Evolutionary conservation across 2,113 vertebrate species (phyloP), one percentile per base, ranked within the genome.

Genomic region (Nothoprocta perdicaria): DNA sequence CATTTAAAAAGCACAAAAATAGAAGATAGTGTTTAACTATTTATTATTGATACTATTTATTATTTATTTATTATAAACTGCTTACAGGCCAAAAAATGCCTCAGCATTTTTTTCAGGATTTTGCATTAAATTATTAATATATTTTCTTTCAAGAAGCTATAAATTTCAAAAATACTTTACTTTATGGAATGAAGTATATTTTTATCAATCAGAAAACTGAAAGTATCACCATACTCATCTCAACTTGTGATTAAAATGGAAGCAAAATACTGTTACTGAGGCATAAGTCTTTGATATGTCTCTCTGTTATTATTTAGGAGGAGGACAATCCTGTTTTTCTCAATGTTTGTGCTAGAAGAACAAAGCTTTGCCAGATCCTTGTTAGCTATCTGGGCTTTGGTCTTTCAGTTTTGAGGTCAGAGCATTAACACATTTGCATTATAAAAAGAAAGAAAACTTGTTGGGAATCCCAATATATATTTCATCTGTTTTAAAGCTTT

Each of bases 391-490:
- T 90, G 62, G n/a, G 80, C 57, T 92, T 78, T 86, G 24, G 87
- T 71, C 19, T 96, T 94, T 90, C 58, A 79, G 29, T 92, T 86
- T 79, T 89, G 60, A 79, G 61, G 75, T 96, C 71, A 93, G 90
- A 95, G 26, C 62, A 81, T 84, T 89, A 91, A 91, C 72, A 63
- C 29, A 92, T 87, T 95, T 96, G 60, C 89, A 95, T 96, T 94
- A 91, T 73, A 92, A 95, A 96, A 95, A 95, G 81, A 94, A 84
- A 84, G 57, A 91, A 96, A 94, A 95, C 94, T 96, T 96, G 86
- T 84, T 77, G 92, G 50, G 74, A 92, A 95, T 92, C 91, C 83
- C 90, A 92, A 88, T 96, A 94, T 96, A 84, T 86, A 95, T 82
- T 95, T 94, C 81, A 95, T 92, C 91, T 95, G 52, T 72, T 92